Conservation (phyloP, 2,113 vertebrate genomes). For the Sinocyclocheilus rhinocerous region DNA sequence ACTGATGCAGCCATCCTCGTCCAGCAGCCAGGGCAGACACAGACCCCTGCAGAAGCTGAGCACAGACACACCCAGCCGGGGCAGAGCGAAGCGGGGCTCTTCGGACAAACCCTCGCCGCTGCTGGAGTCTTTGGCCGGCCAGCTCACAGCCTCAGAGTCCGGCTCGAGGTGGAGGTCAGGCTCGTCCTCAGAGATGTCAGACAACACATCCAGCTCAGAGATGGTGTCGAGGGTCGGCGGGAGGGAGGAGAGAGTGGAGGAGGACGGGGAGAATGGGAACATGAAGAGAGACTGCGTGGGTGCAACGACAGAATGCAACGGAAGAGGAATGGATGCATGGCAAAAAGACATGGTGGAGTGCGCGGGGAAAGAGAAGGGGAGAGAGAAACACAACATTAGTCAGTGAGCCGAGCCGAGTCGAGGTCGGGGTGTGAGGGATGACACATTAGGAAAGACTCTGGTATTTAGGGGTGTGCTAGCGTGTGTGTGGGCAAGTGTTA, state of each 20-base stretch:
- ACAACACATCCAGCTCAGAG: constrained; percentile 86
- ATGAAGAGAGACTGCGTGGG: constrained; percentile 74
- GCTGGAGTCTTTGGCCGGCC: not conserved
- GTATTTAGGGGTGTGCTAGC: not conserved
- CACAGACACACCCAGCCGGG: constrained; percentile 59
- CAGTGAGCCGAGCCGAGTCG: constrained; percentile 72
- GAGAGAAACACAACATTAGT: constrained; percentile 73
- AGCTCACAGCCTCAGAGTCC: not conserved
- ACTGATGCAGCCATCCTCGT: constrained; percentile 78
- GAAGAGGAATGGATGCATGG: constrained; percentile 51
- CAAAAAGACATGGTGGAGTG: constrained; percentile 54
- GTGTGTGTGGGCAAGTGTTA: not conserved
- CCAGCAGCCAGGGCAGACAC: constrained; percentile 74
- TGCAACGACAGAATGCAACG: not conserved
- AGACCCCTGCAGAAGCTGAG: constrained; percentile 71
- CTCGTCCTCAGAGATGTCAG: constrained; percentile 91
- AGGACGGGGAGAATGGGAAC: constrained; percentile 80
- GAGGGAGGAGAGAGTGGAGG: constrained; percentile 75
- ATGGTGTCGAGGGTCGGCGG: constrained; percentile 79
- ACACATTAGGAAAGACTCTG: not conserved
- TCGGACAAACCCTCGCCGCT: not conserved
- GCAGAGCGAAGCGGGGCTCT: not conserved
- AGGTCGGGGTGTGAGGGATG: constrained; percentile 44
- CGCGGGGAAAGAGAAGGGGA: constrained; percentile 62
- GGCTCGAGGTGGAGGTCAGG: not conserved